phyloP scores from a whole-genome alignment of 2,113 vertebrate genomes.

The Irena cyanogastra region DNA sequence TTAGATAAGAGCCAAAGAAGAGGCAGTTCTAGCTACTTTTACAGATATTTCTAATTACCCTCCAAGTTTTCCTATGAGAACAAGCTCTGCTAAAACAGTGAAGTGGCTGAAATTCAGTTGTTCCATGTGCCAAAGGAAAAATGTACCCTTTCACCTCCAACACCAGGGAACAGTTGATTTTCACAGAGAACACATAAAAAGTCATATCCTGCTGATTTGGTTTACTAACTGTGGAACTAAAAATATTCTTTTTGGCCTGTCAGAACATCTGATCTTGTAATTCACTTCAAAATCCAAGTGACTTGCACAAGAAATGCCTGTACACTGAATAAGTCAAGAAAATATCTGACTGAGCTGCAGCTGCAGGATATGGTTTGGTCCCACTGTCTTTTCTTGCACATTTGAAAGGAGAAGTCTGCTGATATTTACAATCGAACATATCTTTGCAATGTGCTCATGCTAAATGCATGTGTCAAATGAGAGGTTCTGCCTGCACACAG shows the following conservation, averaged over 20 bases:
- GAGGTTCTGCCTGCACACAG: background rate
- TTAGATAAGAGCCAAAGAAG: background rate
- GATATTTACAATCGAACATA: background rate
- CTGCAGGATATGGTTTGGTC: background rate
- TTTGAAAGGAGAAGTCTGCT: background rate
- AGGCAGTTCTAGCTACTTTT: background rate
- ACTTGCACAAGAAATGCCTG: background rate
- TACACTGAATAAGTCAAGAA: background rate
- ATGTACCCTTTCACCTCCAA: slow-evolving; percentile 9
- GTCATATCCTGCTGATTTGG: slow-evolving; percentile 1
- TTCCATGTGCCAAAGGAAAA: background rate
- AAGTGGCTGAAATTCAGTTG: background rate
- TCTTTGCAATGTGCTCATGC: background rate
- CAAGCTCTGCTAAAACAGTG: background rate
- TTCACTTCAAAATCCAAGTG: background rate
- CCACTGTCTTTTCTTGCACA: background rate
- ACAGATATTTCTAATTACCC: background rate
- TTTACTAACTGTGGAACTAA: slow-evolving; percentile 26
- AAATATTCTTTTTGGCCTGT: slow-evolving; percentile 2
- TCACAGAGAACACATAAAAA: background rate
- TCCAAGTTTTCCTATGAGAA: background rate
- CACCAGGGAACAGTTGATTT: background rate
- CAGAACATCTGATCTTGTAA: slow-evolving; percentile 23
- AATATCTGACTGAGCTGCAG: background rate
- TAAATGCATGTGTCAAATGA: background rate